These are phyloP conservation scores for Typhlomys cinereus DNA, from an alignment of 2,113 vertebrate species.

Conservation along the genomic window DNA sequence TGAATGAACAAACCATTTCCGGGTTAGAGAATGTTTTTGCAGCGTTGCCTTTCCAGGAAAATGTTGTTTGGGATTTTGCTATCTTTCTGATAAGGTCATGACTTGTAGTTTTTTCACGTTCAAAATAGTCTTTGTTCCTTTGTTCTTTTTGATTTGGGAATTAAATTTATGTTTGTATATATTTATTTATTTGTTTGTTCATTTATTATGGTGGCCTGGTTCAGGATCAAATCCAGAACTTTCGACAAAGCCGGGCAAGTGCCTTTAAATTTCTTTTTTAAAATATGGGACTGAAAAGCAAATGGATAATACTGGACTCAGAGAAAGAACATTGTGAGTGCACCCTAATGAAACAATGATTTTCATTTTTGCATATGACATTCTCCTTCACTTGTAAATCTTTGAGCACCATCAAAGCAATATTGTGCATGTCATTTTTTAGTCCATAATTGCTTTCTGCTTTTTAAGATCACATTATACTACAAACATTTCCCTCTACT, in stretches of 20 bases:
- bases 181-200: not conserved
- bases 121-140: not conserved
- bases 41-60: not conserved
- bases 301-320: not conserved
- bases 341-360: not conserved
- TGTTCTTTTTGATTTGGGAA: not conserved
- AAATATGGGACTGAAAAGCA: not conserved
- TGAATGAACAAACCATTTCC: not conserved
- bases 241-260: not conserved
- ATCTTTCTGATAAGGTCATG: not conserved
- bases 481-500: not conserved
- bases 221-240: not conserved
- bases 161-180: not conserved
- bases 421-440: not conserved
- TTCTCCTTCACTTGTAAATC: not conserved
- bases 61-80: not conserved
- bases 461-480: not conserved
- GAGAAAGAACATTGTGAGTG: not conserved
- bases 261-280: conserved; percentile 8
- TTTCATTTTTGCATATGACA: not conserved
- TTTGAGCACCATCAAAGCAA: not conserved
- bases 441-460: not conserved
- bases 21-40: conserved; percentile 24
- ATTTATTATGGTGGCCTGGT: not conserved
- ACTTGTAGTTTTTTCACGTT: not conserved